phyloP scores from a whole-genome alignment of 2,113 vertebrate genomes.

The Scomber japonicus region DNA sequence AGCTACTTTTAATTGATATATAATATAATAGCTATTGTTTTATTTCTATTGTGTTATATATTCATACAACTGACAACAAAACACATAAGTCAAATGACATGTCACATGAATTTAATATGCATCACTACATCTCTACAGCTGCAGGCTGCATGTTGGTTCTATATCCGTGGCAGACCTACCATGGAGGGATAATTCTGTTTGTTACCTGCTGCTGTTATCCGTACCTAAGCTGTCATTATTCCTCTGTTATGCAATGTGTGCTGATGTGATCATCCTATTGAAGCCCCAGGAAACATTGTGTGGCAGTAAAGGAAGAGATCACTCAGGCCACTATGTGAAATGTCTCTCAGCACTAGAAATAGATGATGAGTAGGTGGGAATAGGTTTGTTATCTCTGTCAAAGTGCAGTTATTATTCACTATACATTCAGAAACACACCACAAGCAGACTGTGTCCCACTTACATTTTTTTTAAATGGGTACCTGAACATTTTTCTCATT shows the following conservation, averaged over 20 bases:
- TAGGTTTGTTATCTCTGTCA: constrained; percentile 36
- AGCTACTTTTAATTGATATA: neutral
- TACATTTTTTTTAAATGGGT: neutral
- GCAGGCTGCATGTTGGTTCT: constrained; percentile 30
- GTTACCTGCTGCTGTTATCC: constrained; percentile 57
- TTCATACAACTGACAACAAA: neutral
- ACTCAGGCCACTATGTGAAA: constrained; percentile 53
- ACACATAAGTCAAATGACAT: neutral
- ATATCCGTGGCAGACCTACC: neutral
- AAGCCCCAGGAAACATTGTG: constrained; percentile 53
- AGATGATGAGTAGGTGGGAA: constrained; percentile 39
- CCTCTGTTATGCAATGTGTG: constrained; percentile 52
- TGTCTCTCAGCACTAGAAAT: constrained; percentile 44
- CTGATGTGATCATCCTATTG: constrained; percentile 50
- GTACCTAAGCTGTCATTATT: constrained; percentile 54
- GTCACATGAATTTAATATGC: constrained; percentile 25
- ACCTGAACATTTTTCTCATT: neutral
- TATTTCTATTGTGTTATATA: neutral
- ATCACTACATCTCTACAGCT: constrained; percentile 24
- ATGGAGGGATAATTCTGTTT: constrained; percentile 63
- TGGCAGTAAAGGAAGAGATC: constrained; percentile 52
- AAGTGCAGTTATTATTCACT: constrained; percentile 15
- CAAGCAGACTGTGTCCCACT: neutral
- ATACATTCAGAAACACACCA: constrained; percentile 30
- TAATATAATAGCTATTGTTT: neutral